phyloP scores from a whole-genome alignment of 2,113 vertebrate species.

The Eubucco bourcierii region DNA sequence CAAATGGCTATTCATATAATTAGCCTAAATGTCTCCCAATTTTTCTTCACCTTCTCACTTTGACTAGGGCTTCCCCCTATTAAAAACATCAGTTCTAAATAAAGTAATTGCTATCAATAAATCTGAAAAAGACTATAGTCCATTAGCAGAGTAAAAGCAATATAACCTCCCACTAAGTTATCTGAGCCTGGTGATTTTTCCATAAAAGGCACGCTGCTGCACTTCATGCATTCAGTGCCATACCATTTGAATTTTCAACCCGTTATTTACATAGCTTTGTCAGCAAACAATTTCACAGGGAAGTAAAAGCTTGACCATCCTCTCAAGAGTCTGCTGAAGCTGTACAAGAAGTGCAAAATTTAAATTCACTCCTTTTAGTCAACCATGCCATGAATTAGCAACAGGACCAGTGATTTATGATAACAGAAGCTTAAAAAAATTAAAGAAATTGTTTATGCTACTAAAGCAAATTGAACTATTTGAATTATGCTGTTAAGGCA shows the following conservation, averaged over 20 bases:
- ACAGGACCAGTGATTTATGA: background rate
- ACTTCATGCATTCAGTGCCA: background rate
- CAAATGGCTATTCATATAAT: background rate
- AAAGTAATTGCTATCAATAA: background rate
- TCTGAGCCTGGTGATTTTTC: background rate
- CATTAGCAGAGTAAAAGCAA: background rate
- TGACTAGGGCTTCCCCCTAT: background rate
- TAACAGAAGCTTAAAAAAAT: background rate
- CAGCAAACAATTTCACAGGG: background rate
- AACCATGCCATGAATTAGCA: background rate
- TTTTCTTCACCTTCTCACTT: background rate
- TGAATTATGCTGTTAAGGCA: background rate
- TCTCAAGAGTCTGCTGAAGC: background rate
- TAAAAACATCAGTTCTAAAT: background rate
- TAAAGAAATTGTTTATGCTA: background rate
- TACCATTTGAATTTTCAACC: background rate
- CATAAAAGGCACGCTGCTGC: background rate
- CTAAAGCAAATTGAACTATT: background rate
- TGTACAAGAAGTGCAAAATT: background rate
- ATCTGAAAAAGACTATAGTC: background rate
- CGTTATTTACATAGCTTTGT: background rate
- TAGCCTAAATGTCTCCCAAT: background rate
- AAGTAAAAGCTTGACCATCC: background rate
- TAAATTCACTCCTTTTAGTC: background rate
- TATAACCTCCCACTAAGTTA: background rate